Evolutionary conservation across 1,140 invertebrate species (phyloP), one percentile per base, ranked within the genome.

Genomic region (Aphaenogaster rudis): DNA sequence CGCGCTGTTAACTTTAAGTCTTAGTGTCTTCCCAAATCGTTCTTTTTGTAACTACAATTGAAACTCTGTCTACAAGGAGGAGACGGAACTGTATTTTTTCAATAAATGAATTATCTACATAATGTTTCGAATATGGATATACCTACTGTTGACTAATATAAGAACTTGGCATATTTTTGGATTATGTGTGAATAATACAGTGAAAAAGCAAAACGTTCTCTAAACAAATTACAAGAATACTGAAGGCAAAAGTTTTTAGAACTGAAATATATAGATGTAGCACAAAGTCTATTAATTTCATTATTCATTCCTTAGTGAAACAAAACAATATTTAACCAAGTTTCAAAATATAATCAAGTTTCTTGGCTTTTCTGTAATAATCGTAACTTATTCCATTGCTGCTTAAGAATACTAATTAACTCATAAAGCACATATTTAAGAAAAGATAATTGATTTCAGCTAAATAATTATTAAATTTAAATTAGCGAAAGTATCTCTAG

Each of bases 1-100:
- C 42, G 50, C 71, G 71, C 57, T 61, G 67, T 84, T 74, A 28
- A 48, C 67, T 74, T 69, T 61, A 50, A 61, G 61, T 57, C 54
- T 48, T 50, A 48, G 36, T 17, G 36, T 59, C 45, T 11, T 42
- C 15, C 45, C 36, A 82, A 82, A 82, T 82, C 80, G 80, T 2
- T 45, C 42, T 74, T 72, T 61, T 84, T 39, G 42, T 42, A 48
- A 57, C 42, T 63, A 8, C 45, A 48, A 39, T 48, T 74, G 69
- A 76, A 84, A 42, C 7, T 61, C 8, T 52, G 48, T 21, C 7
- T 33, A 21, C 36, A 13, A 81, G n/a, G 6, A 45, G 4, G 2
- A 54, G 48, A 15, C 42, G 39, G 13, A 71, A 59, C 36, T 15
- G 36, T 69, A n/a, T 33, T 17, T 71, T 28, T 71, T 57, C 15